Base-by-base conservation (phyloP, 2,888 invertebrate species). In the Sesia bembeciformis region DNA sequence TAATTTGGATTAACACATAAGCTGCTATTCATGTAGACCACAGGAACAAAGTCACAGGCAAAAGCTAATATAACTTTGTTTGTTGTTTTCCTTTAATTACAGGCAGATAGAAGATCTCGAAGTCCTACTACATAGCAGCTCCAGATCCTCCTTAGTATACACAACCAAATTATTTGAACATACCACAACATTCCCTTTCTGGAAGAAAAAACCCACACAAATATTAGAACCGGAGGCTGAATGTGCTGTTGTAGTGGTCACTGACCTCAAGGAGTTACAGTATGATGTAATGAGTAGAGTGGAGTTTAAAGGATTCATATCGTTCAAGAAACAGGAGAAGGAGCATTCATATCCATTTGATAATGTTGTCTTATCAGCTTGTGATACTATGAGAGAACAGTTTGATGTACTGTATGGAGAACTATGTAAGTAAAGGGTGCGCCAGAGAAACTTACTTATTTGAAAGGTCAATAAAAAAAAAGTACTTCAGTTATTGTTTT, bases 141-240 rank as follows among this genome's bases (percentile, higher is more conserved):
- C 53, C 5, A 65, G 56, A 54, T 40, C 57, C n/a, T 74, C 81
- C 43, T 57, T 81, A 39, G 62, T 68, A 38, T 84, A 86, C 58
- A 68, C 62, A 6, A 81, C 84, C 53, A 83, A 79, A 59, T 40
- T 84, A n/a, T 86, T 68, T 63, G 62, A 72, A 49, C 65, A 62
- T 53, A 62, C 54, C 0, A 39, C 58, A 3, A 41, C n/a, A 39
- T 39, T 70, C 41, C 81, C 81, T 7, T 74, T 65, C 62, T 84
- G 81, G 81, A 64, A 59, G 40, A 75, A 80, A 60, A 67, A 54
- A 4, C 39, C 58, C 6, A 59, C 57, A 4, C 66, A 66, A 38
- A 59, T 53, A 4, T 51, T 81, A 4, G 55, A 58, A 54, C 58
- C 59, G 5, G 60, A 69, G n/a, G 53, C 57, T 3, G 62, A 74